A percentile compares a stretch with the other conserved stretches of the same genome.
phyloP scores from a whole-genome alignment of 2,113 vertebrate species.

The Cololabis saira region DNA sequence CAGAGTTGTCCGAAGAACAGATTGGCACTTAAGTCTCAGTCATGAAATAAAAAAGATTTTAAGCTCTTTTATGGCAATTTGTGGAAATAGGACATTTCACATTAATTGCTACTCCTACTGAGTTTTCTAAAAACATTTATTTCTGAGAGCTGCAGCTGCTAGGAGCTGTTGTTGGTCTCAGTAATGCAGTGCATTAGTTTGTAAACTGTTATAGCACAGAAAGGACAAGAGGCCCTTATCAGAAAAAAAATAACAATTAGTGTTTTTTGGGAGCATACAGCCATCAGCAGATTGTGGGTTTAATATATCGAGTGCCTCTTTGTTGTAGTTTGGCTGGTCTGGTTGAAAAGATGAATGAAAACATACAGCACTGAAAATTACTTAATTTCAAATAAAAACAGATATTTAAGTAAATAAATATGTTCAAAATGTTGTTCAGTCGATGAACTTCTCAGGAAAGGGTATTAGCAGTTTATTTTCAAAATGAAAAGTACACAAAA shows the following conservation, averaged over 20 bases:
- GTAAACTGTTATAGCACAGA: not conserved
- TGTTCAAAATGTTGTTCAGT: slow-evolving; percentile 33
- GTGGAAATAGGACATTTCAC: not conserved
- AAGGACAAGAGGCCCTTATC: not conserved
- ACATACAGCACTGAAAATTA: slow-evolving; percentile 9
- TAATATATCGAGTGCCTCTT: slow-evolving; percentile 9
- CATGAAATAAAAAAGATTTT: slow-evolving; percentile 20
- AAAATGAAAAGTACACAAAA: slow-evolving; percentile 11
- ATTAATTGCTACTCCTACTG: slow-evolving; percentile 11
- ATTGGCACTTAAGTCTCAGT: not conserved
- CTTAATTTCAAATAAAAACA: slow-evolving; percentile 30
- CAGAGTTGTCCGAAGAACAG: not conserved
- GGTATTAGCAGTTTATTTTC: slow-evolving; percentile 56
- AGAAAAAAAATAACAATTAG: not conserved
- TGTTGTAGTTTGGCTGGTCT: slow-evolving; percentile 8
- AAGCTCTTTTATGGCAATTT: slow-evolving; percentile 24
- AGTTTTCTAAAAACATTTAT: not conserved
- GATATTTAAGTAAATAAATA: not conserved
- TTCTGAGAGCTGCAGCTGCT: not conserved
- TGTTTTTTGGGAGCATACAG: slow-evolving; percentile 19
- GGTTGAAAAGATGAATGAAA: slow-evolving; percentile 4
- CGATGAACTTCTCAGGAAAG: slow-evolving; percentile 80
- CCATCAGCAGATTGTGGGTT: slow-evolving; percentile 14
- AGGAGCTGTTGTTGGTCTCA: not conserved
- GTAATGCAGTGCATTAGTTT: not conserved